Base-by-base conservation (phyloP, 2,797 vertebrate species). In the Phyllotis vaccarum region DNA sequence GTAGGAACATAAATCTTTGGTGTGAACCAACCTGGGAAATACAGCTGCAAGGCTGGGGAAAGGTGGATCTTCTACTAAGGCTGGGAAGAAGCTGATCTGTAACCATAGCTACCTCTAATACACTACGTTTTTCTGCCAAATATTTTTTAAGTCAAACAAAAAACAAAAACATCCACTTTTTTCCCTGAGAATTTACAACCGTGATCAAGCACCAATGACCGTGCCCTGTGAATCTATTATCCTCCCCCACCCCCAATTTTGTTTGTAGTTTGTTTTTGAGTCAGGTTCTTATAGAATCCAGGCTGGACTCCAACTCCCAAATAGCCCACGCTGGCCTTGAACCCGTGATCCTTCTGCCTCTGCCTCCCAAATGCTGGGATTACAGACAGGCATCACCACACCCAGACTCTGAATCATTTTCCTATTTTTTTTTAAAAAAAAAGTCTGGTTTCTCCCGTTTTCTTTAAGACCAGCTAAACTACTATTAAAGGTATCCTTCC, bases 381-480 rank as follows among this genome's bases (percentile, higher is more conserved):
- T 49, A 76, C 13, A 62, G 40, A n/a, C 43, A 6, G 21, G 29
- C 40, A 60, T 10, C 37, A 76, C 86, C 72, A 49, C 40, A 46
- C 40, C 56, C 72, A 49, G 19, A 62, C 40, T 60, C 29, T 3
- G 9, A 40, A 75, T 76, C 19, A 76, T 76, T 75, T 43, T 62
- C 14, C 54, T 27, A 34, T 21, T 16, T 68, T 70, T 70, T 37
- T 70, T 88, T n/a, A 95, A 62, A n/a, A n/a, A n/a, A n/a, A n/a
- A 74, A 86, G 24, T 52, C 86, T 95, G 49, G 13, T 82, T 90
- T 81, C 60, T 49, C 31, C 56, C 37, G 58, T 91, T 75, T 86
- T 90, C 64, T 91, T 90, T 54, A 92, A 40, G 22, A 40, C 37
- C 78, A 90, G 76, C 60, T 79, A 92, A 96, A 97, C 94, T 24